Conservation (phyloP, 2,797 vertebrate species). For the Anas bahamensis region DNA sequence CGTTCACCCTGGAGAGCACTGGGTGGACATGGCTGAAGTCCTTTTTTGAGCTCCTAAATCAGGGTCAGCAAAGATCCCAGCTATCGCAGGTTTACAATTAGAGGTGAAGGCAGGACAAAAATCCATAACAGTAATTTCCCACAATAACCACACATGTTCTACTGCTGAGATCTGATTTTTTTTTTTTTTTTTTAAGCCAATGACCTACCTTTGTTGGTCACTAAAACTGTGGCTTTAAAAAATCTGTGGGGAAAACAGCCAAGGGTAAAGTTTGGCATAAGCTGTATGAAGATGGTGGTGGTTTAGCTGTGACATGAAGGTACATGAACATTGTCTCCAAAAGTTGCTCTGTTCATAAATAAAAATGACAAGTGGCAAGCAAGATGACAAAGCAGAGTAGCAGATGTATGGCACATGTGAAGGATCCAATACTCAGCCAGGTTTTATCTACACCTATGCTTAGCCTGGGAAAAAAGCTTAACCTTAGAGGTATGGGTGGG, state of each 20-base stretch:
- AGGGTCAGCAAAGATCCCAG: background rate
- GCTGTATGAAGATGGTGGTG: background rate
- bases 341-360: background rate
- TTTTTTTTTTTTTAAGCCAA: background rate
- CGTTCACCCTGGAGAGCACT: background rate
- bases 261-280: background rate
- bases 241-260: background rate
- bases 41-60: background rate
- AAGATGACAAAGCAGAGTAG: background rate
- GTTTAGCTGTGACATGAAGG: background rate
- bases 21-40: background rate
- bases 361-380: background rate
- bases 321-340: background rate
- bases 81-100: background rate
- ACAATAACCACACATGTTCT: background rate
- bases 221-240: background rate
- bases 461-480: background rate
- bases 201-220: background rate
- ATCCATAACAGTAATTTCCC: background rate
- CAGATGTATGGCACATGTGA: background rate
- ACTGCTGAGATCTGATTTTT: background rate
- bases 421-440: background rate
- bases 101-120: background rate
- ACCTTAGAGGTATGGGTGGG: background rate
- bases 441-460: too few relatives aligned